Conservation (phyloP, 2,797 vertebrate genomes). For the Tolypeutes matacus region DNA sequence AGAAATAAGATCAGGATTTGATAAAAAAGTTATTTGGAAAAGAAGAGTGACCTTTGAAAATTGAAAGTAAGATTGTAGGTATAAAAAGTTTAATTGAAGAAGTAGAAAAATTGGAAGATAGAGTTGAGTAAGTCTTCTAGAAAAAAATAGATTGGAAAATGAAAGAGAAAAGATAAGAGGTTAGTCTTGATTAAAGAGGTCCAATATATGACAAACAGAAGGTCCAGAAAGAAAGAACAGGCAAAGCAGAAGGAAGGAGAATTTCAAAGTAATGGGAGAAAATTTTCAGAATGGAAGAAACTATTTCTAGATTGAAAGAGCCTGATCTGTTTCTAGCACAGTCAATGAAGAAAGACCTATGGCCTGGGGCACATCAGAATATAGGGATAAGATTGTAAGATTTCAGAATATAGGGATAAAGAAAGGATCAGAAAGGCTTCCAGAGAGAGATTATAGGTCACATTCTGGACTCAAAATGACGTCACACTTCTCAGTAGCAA, state of each 20-base stretch:
- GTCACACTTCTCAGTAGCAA: background rate
- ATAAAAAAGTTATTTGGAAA: background rate
- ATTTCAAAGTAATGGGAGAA: background rate
- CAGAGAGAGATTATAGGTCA: background rate
- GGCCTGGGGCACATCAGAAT: background rate
- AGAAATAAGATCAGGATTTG: background rate
- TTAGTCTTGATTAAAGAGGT: background rate
- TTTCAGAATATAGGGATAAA: background rate
- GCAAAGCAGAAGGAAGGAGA: background rate
- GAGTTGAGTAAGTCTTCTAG: constrained; percentile 30
- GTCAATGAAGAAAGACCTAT: background rate
- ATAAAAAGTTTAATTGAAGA: constrained; percentile 37
- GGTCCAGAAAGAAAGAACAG: background rate
- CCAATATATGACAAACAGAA: background rate
- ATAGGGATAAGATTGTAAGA: background rate
- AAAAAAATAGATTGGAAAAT: background rate
- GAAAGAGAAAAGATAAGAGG: background rate
- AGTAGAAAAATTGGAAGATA: constrained; percentile 25
- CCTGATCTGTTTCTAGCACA: background rate
- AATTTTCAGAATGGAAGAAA: background rate
- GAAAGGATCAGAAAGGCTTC: background rate
- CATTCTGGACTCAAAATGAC: background rate
- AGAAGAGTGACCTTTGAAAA: constrained; percentile 31
- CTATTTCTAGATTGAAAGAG: background rate
- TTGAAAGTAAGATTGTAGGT: background rate